A percentile compares a stretch with the other conserved stretches of the same genome.
These are phyloP conservation scores for Bilobella aurantiaca DNA, from an alignment of 1,140 invertebrate genomes.

Conservation along the genomic window DNA sequence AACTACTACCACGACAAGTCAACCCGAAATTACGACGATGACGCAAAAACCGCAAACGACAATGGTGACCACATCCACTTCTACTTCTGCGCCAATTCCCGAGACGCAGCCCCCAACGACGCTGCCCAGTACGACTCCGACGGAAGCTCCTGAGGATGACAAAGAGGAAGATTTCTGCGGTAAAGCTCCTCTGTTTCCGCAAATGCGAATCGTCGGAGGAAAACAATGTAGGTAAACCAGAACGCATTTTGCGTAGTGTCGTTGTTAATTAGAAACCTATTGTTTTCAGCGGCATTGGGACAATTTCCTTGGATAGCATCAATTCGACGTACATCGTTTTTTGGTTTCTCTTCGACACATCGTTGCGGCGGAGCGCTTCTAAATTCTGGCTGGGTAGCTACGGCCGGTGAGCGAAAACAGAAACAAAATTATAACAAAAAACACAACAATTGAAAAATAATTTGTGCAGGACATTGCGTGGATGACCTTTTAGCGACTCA, in stretches of 20 bases:
- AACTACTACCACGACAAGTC: neutral
- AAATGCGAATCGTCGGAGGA: conserved; percentile 39
- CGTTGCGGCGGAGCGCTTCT: conserved; percentile 71
- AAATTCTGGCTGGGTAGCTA: neutral
- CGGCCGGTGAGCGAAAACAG: too few species aligned
- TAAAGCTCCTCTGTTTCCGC: conserved; percentile 53
- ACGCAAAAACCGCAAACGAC: conserved; percentile 27
- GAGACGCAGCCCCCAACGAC: neutral
- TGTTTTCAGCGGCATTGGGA: conserved; percentile 51
- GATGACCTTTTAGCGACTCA: conserved; percentile 63
- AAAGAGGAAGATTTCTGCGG: conserved; percentile 58
- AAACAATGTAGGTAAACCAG: neutral
- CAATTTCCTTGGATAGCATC: conserved; percentile 85
- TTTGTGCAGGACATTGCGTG: conserved; percentile 62
- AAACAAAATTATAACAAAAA: too few species aligned
- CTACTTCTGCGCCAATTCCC: conserved; percentile 13
- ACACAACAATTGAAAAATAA: too few species aligned
- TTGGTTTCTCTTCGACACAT: conserved; percentile 84
- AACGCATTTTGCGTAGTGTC: neutral
- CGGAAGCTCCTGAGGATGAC: too few species aligned
- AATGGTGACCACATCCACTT: conserved; percentile 38
- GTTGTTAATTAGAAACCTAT: conserved; percentile 42
- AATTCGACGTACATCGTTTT: conserved; percentile 77
- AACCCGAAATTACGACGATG: neutral
- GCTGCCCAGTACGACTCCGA: neutral